Conservation (phyloP, 2,888 invertebrate species). For the Darwinula stevensoni region DNA sequence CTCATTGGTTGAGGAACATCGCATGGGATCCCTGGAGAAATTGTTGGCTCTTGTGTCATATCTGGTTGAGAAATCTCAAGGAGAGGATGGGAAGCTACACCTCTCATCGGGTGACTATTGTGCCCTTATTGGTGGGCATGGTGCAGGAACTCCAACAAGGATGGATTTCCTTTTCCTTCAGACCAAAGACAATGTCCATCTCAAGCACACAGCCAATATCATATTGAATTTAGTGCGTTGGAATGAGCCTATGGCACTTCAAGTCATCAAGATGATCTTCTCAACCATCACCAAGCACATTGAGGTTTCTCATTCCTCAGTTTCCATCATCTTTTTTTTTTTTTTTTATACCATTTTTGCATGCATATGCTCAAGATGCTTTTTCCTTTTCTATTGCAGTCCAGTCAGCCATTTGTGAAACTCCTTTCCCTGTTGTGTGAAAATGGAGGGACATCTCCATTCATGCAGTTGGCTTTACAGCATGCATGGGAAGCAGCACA, state of each 20-base stretch:
- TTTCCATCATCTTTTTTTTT: too few relatives aligned
- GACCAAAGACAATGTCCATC: conserved; percentile 70
- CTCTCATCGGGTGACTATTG: conserved; percentile 45
- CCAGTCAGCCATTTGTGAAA: conserved; percentile 73
- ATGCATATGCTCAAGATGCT: conserved; percentile 9
- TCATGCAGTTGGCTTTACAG: conserved; percentile 58
- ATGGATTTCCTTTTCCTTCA: conserved; percentile 75
- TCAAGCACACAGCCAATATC: conserved; percentile 64
- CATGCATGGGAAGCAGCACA: conserved; percentile 44
- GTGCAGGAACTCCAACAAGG: conserved; percentile 1
- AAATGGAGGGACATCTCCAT: conserved; percentile 63
- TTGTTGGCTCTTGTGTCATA: conserved; percentile 74
- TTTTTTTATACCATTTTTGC: too few relatives aligned
- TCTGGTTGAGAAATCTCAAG: conserved; percentile 59
- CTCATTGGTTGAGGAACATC: too few relatives aligned
- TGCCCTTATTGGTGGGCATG: conserved; percentile 49
- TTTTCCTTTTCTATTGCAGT: conserved; percentile 19
- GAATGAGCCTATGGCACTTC: conserved; percentile 61
- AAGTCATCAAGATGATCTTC: conserved; percentile 66
- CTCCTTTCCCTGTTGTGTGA: conserved; percentile 54
- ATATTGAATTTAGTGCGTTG: conserved; percentile 71
- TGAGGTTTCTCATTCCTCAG: too few relatives aligned
- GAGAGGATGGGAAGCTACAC: conserved; percentile 34
- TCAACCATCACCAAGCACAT: conserved; percentile 66
- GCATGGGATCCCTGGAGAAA: conserved; percentile 69